Evolutionary conservation across 2,113 vertebrate species (phyloP), one percentile per base, ranked within the genome.

Genomic region (Cheilinus undulatus): DNA sequence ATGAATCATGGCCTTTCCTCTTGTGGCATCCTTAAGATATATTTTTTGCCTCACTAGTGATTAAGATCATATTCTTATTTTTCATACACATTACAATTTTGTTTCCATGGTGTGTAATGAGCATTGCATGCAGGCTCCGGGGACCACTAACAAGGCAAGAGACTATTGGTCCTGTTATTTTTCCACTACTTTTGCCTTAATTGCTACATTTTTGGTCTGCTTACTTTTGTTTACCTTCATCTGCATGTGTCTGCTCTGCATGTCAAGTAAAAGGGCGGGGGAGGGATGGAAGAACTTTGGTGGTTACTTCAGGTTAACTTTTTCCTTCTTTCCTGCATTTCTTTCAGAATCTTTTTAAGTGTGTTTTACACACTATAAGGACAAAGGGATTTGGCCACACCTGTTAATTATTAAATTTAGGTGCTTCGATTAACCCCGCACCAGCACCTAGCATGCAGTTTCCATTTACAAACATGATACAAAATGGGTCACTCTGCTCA

Each of bases 171-270:
- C 38, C 42, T 32, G 17, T 57, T 73, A 7, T 40, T 59, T 60
- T 52, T 17, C 6, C 26, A 2, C 9, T 20, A 27, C 56, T 48
- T 68, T 66, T 59, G 34, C 42, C 68, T 74, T 68, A 26, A 67
- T 63, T 64, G 57, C 48, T 30, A 20, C 22, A 68, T 72, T 74
- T 75, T 30, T 60, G 73, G 56, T 68, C 48, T 57, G 52, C 54
- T 50, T 66, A 30, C 59, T 60, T 69, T 63, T 52, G 27, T 63
- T 62, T 54, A 50, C 51, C 56, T 71, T 54, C 22, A 45, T 45
- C 56, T 65, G 32, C 7, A 36, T 23, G 36, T n/a, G 40, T 50
- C 28, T 43, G 27, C 13, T 0, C 40, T 30, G 14, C 28, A 24
- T 51, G 13, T 67, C 26, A 52, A 26, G 22, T 28, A 22, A 26